phyloP scores from a whole-genome alignment of 2,888 invertebrate species.

The Cabera pusaria region DNA sequence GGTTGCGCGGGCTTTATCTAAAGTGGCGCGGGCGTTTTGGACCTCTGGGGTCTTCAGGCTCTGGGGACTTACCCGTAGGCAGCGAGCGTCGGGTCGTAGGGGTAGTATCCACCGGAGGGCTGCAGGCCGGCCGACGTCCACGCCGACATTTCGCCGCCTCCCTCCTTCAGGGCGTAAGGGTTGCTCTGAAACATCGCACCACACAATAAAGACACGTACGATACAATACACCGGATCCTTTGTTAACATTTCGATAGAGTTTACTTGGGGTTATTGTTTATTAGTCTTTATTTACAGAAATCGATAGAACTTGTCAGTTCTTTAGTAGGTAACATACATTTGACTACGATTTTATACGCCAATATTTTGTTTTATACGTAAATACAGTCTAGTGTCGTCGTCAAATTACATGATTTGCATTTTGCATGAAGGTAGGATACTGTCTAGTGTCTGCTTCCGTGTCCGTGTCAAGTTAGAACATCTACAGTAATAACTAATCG shows the following conservation, averaged over 20 bases:
- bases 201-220: constrained; percentile 41
- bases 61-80: constrained; percentile 94
- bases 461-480: no score
- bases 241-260: constrained; percentile 1
- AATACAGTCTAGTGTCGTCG: no score
- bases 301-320: no score
- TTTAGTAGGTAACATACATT: no score
- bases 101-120: constrained; percentile 95
- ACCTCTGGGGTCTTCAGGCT: constrained; percentile 58
- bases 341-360: no score
- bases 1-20: constrained; percentile 75
- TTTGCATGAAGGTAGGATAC: no score
- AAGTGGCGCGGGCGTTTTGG: constrained; percentile 66
- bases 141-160: constrained; percentile 94
- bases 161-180: constrained; percentile 94
- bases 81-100: constrained; percentile 95
- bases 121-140: constrained; percentile 96
- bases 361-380: no score
- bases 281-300: no score
- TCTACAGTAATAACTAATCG: no score
- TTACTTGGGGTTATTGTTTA: constrained; percentile 1
- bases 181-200: constrained; percentile 89
- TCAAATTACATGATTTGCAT: no score
- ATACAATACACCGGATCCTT: constrained; percentile 8
- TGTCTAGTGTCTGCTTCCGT: no score